These are phyloP conservation scores for Troilus luridus DNA, from an alignment of 2,888 invertebrate species.

Conservation along the genomic window DNA sequence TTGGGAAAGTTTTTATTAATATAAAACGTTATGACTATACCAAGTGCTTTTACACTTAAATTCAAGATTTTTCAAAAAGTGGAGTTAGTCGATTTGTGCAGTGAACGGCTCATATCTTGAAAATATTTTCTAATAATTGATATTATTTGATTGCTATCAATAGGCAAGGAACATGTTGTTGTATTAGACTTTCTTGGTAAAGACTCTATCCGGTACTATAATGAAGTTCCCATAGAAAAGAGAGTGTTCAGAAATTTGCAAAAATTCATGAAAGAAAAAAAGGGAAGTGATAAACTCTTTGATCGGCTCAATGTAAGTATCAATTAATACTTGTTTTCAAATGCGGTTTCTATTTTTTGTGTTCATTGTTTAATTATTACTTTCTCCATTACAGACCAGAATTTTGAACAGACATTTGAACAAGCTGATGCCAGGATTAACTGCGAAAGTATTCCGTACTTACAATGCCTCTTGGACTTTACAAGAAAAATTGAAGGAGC, in stretches of 20 bases:
- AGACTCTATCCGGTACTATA: slow-evolving; percentile 89
- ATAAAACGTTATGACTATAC: too few relatives aligned
- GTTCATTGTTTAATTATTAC: not conserved
- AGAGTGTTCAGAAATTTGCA: slow-evolving; percentile 98
- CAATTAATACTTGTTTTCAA: slow-evolving; percentile 24
- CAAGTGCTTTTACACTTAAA: too few relatives aligned
- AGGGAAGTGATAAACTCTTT: slow-evolving; percentile 95
- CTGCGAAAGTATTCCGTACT: slow-evolving; percentile 99
- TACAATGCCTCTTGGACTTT: slow-evolving; percentile 99
- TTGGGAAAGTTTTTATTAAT: too few relatives aligned
- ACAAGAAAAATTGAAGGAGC: slow-evolving; percentile 92
- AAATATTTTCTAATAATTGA: not conserved
- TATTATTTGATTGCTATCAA: not conserved
- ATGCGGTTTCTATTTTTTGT: not conserved
- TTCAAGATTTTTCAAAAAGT: too few relatives aligned
- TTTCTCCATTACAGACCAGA: slow-evolving; percentile 75
- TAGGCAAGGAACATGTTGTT: slow-evolving; percentile 84
- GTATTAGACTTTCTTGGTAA: slow-evolving; percentile 97
- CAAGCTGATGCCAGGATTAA: slow-evolving; percentile 96
- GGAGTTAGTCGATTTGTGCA: too few relatives aligned
- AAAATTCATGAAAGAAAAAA: slow-evolving; percentile 97
- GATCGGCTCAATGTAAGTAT: slow-evolving; percentile 84
- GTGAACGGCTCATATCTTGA: too few relatives aligned
- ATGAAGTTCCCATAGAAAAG: slow-evolving; percentile 97
- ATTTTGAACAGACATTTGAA: slow-evolving; percentile 98